Percentiles rank a stretch among this genome's conserved stretches.
phyloP scores from a whole-genome alignment of 2,888 invertebrate species.

The Sminthurides aquaticus region DNA sequence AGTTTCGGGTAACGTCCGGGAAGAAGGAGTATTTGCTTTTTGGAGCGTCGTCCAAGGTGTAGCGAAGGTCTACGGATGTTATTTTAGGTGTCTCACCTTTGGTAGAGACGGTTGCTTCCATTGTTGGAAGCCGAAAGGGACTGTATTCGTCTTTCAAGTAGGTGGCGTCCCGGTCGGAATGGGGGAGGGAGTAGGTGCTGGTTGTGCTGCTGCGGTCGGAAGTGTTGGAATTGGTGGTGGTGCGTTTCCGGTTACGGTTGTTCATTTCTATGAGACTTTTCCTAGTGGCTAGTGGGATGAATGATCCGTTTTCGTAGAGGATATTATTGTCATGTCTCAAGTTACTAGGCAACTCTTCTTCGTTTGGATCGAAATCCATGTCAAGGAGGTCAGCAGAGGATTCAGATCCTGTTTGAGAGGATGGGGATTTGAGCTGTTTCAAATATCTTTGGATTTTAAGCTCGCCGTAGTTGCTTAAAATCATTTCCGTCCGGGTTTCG shows the following conservation, averaged over 20 bases:
- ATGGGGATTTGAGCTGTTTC: slow-evolving; percentile 37
- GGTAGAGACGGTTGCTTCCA: slow-evolving; percentile 35
- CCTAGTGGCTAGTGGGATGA: slow-evolving; percentile 42
- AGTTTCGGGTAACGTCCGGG: slow-evolving; percentile 23
- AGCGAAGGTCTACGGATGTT: slow-evolving; percentile 34
- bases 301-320: slow-evolving; percentile 41
- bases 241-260: slow-evolving; percentile 29
- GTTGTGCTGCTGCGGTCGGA: slow-evolving; percentile 35
- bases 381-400: slow-evolving; percentile 23
- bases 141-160: slow-evolving; percentile 11
- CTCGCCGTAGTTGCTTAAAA: slow-evolving; percentile 40
- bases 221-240: slow-evolving; percentile 7
- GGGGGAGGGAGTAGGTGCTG: slow-evolving; percentile 38
- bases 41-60: slow-evolving; percentile 21
- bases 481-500: slow-evolving; percentile 26
- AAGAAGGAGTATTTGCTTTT: slow-evolving; percentile 15
- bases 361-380: slow-evolving; percentile 2
- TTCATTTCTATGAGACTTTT: slow-evolving; percentile 42
- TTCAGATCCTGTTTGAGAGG: slow-evolving; percentile 26
- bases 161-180: slow-evolving; percentile 27
- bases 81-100: slow-evolving; percentile 28
- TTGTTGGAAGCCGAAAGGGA: slow-evolving; percentile 27
- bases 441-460: slow-evolving; percentile 42
- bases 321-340: slow-evolving; percentile 37
- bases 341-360: slow-evolving; percentile 18